phyloP scores from a whole-genome alignment of 2,888 invertebrate species.

The Aethes cnicana region DNA sequence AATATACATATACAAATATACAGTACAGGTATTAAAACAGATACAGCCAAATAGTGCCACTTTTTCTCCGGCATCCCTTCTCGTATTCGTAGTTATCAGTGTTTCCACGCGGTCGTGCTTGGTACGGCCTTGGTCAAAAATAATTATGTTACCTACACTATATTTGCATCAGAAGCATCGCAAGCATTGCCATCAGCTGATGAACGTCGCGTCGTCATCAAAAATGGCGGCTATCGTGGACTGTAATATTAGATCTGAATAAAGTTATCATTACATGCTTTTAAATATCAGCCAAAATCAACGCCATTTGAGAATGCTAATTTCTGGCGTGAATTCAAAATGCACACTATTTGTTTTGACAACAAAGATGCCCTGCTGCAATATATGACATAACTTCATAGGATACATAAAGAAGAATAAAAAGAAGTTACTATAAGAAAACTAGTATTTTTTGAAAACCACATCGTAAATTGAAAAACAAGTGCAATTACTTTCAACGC shows the following conservation, averaged over 20 bases:
- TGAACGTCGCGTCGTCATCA: constrained; percentile 55
- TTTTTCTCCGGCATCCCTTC: no score
- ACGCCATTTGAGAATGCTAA: not conserved
- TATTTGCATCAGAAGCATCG: constrained; percentile 19
- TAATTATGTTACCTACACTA: constrained; percentile 24
- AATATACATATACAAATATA: no score
- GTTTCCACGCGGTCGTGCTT: constrained; percentile 31
- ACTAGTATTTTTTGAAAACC: no score
- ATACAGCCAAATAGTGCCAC: no score
- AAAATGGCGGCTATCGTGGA: constrained; percentile 67
- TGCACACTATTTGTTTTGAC: constrained; percentile 1
- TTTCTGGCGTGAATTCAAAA: constrained; percentile 13
- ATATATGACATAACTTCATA: not conserved
- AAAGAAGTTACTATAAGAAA: no score
- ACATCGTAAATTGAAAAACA: no score
- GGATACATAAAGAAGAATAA: not conserved
- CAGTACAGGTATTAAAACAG: no score
- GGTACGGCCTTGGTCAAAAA: constrained; percentile 33
- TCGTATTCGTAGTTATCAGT: constrained; percentile 31
- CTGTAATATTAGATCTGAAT: constrained; percentile 55
- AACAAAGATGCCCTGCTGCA: constrained; percentile 5
- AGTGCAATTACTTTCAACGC: no score
- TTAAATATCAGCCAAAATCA: not conserved
- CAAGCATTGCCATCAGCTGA: constrained; percentile 63
- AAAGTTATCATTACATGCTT: not conserved